Evolutionary conservation across 2,888 invertebrate species (phyloP).

Genomic region (Dicranocentrus wangi): DNA sequence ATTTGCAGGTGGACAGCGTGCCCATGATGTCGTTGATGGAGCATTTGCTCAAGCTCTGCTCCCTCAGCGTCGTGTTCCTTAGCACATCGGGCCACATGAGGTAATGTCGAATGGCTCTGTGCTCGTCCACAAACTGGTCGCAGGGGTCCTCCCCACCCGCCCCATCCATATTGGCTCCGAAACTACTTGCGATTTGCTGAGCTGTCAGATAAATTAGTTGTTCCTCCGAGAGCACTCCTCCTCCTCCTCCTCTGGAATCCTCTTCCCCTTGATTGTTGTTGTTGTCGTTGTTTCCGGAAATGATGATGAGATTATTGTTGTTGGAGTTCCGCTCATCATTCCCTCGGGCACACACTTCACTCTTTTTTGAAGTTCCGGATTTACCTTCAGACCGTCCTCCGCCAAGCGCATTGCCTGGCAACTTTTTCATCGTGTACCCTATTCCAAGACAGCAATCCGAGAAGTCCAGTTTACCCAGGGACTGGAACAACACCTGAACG

Average conservation of each 20-base stretch:
- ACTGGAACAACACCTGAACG: slow-evolving; percentile 62
- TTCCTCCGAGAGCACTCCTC: no score
- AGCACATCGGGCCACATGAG: slow-evolving; percentile 71
- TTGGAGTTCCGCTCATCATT: no score
- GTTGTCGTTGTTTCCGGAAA: no score
- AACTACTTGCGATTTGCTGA: slow-evolving; percentile 67
- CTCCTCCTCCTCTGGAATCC: no score
- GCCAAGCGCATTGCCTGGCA: slow-evolving; percentile 59
- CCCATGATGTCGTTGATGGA: slow-evolving; percentile 60
- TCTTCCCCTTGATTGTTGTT: no score
- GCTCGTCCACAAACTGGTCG: slow-evolving; percentile 67
- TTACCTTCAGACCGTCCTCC: slow-evolving; percentile 37
- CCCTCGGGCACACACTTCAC: no score
- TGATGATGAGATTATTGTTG: no score
- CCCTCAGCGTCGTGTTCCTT: slow-evolving; percentile 62
- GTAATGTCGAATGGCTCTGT: slow-evolving; percentile 54
- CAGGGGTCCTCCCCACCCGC: slow-evolving; percentile 68
- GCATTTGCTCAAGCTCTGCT: slow-evolving; percentile 66
- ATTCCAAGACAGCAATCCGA: slow-evolving; percentile 71
- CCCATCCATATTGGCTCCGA: slow-evolving; percentile 65
- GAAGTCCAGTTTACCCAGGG: slow-evolving; percentile 63
- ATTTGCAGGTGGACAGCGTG: slow-evolving; percentile 65
- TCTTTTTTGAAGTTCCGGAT: no score
- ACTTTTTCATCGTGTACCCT: slow-evolving; percentile 70
- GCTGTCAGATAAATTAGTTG: slow-evolving; percentile 66